Evolutionary conservation across 2,797 vertebrate genomes (phyloP), one percentile per base, ranked within the genome.

Genomic region (Serranus cabrilla): DNA sequence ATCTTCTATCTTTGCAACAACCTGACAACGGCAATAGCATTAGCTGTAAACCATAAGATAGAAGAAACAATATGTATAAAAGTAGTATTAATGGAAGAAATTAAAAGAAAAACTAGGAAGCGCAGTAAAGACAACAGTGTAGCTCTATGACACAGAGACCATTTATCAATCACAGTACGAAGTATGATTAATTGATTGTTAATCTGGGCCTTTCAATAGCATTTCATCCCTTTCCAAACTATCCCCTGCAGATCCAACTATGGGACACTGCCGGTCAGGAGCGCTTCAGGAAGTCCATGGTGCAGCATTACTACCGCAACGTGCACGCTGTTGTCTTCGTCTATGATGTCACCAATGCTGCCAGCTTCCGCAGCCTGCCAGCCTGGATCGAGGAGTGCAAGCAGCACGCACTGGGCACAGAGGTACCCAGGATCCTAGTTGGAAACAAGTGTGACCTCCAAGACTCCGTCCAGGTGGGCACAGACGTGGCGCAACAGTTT

Each of bases 241-340:
- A 39, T 71, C 39, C 1, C 16, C 23, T 78, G 5, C 91, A 99
- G 98, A 98, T 99, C 74, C 98, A 99, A 94, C 84, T 99, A 0
- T 99, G 98, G 98, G 98, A 99, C 83, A 99, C 98, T 0, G 98
- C 98, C 0, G 98, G 98, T 11, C 98, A 99, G 88, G 98, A 99
- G 71, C 97, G 98, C 34, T 99, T 99, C 92, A 93, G 98, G 34
- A 99, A 99, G 93, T 99, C 97, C 88, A 99, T 99, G 98, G 98
- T 99, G 25, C 98, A 99, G 86, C 98, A 99, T 84, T 99, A 99
- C 83, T 99, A 99, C 90, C 95, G 98, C 55, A 99, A 99, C 0
- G 98, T 98, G 0, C 98, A 99, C 0, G 98, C 98, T 0, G 97
- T 99, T 0, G 98, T 99, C 77, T 99, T 99, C 0, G 97, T 99